Percentiles rank a stretch among this genome's conserved stretches.
These are phyloP conservation scores for Stegostoma tigrinum DNA, from an alignment of 2,113 vertebrate genomes.

Conservation along the genomic window DNA sequence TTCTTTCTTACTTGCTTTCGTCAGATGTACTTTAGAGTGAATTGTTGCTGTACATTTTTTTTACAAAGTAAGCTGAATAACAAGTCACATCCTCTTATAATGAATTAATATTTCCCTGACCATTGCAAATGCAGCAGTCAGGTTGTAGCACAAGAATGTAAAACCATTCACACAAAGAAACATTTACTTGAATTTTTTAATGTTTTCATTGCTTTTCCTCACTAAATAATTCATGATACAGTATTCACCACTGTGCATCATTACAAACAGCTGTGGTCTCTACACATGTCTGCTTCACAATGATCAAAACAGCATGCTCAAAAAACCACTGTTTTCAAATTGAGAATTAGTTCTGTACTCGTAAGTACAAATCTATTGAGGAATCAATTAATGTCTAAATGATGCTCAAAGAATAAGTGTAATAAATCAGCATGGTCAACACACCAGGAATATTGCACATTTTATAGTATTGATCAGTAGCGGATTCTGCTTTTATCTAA, in stretches of 20 bases:
- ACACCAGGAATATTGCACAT: neutral
- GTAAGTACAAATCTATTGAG: slow-evolving; percentile 35
- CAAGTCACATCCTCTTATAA: neutral
- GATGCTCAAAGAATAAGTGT: neutral
- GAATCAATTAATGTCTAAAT: slow-evolving; percentile 33
- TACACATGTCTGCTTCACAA: slow-evolving; percentile 36
- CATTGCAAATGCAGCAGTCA: neutral
- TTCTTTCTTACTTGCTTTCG: neutral
- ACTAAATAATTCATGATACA: slow-evolving; percentile 36
- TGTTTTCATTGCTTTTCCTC: slow-evolving; percentile 30
- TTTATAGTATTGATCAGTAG: neutral
- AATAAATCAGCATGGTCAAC: neutral
- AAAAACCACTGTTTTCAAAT: slow-evolving; percentile 32
- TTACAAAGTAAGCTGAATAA: slow-evolving; percentile 6
- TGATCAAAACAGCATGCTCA: slow-evolving; percentile 28
- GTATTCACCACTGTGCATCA: slow-evolving; percentile 35
- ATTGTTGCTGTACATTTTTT: neutral
- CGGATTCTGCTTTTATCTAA: neutral
- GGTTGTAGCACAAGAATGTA: neutral
- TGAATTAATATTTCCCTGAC: neutral
- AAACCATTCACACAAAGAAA: slow-evolving; percentile 21
- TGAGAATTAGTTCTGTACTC: slow-evolving; percentile 27
- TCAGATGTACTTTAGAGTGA: neutral
- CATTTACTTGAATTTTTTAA: slow-evolving; percentile 33
- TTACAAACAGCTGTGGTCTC: slow-evolving; percentile 34